These are phyloP conservation scores for Bufo gargarizans DNA, from an alignment of 2,113 vertebrate genomes.

Conservation along the genomic window DNA sequence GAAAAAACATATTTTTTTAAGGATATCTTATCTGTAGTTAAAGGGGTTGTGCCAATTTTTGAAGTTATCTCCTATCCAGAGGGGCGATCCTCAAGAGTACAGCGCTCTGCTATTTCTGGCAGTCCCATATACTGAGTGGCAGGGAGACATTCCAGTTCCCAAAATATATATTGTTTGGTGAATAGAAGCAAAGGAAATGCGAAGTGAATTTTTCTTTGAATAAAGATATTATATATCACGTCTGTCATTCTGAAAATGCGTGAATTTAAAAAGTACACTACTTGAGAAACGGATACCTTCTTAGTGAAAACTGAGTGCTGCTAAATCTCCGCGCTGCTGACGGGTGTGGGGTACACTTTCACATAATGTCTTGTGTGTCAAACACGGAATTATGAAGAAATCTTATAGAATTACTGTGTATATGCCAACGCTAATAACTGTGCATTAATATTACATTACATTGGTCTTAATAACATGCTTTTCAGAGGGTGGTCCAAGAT, in stretches of 20 bases:
- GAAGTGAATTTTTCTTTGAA: conserved; percentile 32
- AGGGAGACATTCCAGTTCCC: background rate
- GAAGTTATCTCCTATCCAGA: too few relatives aligned
- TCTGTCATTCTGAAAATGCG: conserved; percentile 36
- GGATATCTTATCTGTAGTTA: too few relatives aligned
- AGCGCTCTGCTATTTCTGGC: too few relatives aligned
- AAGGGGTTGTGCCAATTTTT: too few relatives aligned
- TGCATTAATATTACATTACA: conserved; percentile 47
- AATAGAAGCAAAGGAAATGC: conserved; percentile 30
- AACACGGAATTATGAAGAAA: conserved; percentile 36
- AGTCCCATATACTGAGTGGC: too few relatives aligned
- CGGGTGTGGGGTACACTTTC: conserved; percentile 7
- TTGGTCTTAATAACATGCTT: conserved; percentile 37
- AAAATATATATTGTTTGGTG: background rate
- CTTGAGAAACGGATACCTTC: background rate
- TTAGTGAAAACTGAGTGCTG: conserved; percentile 10
- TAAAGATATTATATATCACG: conserved; percentile 27
- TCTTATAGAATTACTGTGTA: conserved; percentile 22
- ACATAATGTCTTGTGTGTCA: conserved; percentile 41
- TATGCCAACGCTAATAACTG: conserved; percentile 38
- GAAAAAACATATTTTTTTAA: too few relatives aligned
- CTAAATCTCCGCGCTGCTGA: conserved; percentile 20
- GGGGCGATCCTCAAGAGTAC: too few relatives aligned
- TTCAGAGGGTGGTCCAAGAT: conserved; percentile 32
- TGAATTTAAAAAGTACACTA: conserved; percentile 15